phyloP scores from a whole-genome alignment of 2,888 invertebrate species.

The Caenorhabditis sp. region DNA sequence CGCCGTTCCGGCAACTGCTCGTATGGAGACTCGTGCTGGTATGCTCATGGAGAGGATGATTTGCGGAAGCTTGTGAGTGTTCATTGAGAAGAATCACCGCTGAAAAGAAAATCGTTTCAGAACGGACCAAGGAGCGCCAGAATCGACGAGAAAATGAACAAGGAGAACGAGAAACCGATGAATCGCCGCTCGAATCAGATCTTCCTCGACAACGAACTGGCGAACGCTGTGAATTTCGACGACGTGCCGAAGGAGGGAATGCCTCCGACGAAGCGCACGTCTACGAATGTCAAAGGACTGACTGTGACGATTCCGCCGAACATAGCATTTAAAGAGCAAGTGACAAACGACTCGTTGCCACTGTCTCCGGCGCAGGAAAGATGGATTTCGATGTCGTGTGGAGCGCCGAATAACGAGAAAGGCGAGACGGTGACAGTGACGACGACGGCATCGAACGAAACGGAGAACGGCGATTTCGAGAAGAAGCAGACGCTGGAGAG shows the following conservation, averaged over 20 bases:
- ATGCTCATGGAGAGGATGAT: conserved; percentile 62
- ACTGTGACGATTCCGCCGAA: conserved; percentile 55
- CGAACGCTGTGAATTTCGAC: neutral
- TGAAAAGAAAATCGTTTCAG: neutral
- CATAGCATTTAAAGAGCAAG: conserved; percentile 31
- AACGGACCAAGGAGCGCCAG: neutral
- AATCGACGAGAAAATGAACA: conserved; percentile 6
- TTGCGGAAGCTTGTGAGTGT: conserved; percentile 45
- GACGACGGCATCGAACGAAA: neutral
- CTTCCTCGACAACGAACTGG: neutral
- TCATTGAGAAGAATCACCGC: neutral
- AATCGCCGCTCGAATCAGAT: neutral
- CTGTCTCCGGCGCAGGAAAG: conserved; percentile 61
- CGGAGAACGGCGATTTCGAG: conserved; percentile 9
- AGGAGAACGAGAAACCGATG: conserved; percentile 5
- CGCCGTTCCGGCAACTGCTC: conserved; percentile 47
- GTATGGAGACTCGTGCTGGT: conserved; percentile 63
- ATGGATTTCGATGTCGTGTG: conserved; percentile 62
- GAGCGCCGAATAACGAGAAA: conserved; percentile 4
- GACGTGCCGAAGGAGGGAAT: conserved; percentile 10
- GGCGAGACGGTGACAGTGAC: conserved; percentile 4
- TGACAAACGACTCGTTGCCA: conserved; percentile 28
- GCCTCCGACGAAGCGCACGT: conserved; percentile 29
- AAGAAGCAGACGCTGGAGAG: conserved; percentile 18
- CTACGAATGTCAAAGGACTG: conserved; percentile 60